Evolutionary conservation across 2,888 invertebrate genomes (phyloP), one percentile per base, ranked within the genome.

Genomic region (Euclidia mi): DNA sequence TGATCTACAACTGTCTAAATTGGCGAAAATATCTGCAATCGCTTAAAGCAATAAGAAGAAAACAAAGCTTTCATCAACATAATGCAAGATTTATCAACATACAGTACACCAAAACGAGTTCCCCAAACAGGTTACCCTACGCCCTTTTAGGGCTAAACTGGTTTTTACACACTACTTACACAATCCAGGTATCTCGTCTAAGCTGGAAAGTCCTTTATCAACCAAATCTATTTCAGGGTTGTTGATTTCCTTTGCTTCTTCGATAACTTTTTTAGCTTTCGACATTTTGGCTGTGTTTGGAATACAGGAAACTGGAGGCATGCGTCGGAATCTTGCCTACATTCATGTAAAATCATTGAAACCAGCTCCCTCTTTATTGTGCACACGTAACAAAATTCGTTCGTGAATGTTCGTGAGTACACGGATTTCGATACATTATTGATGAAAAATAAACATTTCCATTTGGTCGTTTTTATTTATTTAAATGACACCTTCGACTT

Each of bases 201-300:
- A 97, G 75, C 97, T 97, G 25, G 96, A 94, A 71, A 99, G 96
- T 49, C 97, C 97, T 92, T 98, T 98, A 85, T 99, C 99, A 56
- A 98, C 98, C 82, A 99, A 96, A 95, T 99, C 99, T 82, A 99
- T 95, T 94, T 99, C 99, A 35, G 98, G 97, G 95, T 98, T 98
- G 89, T 97, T 97, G 61, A 97, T 97, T 95, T 98, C 98, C 80
- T 97, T 96, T 55, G 98, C 97, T 91, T 99, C 99, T 90, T 98
- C 99, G 68, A 99, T 95, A 67, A 98, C 97, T 95, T 98, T 98
- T 95, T 98, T 98, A 48, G 97, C 97, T 92, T 98, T 98, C 95
- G 98, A 98, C 98, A 98, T 98, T 95, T 93, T 94, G 66, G 81
- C 87, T 71, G 91, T 92, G 89, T 93, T 91, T 82, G 94, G 94